phyloP scores from a whole-genome alignment of 2,888 invertebrate species.

The Hypomecis punctinalis region DNA sequence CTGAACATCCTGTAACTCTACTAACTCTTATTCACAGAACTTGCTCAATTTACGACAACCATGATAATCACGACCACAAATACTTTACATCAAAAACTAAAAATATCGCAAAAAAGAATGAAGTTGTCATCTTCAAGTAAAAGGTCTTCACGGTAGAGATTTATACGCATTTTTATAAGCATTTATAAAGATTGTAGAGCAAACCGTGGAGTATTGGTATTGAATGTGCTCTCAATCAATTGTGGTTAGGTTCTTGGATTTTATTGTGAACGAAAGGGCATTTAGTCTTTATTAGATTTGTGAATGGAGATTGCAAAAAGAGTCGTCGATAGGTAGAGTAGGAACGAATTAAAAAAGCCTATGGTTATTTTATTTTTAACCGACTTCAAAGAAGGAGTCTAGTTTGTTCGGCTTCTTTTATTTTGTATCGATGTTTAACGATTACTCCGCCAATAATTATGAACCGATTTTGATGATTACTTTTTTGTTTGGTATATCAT shows the following conservation, averaged over 20 bases:
- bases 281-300: constrained; percentile 3
- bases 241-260: constrained; percentile 33
- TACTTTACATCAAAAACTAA: constrained; percentile 50
- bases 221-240: constrained; percentile 36
- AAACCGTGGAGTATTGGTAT: constrained; percentile 37
- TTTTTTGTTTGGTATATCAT: too few species aligned
- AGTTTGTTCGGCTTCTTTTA: too few species aligned
- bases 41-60: constrained; percentile 69
- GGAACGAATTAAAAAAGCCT: too few species aligned
- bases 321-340: too few species aligned
- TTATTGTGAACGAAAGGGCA: constrained; percentile 25
- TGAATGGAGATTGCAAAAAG: neutral
- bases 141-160: constrained; percentile 42
- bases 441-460: too few species aligned
- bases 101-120: constrained; percentile 40
- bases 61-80: constrained; percentile 75
- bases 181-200: constrained; percentile 41
- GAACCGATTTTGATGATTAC: too few species aligned
- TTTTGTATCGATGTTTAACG: too few species aligned
- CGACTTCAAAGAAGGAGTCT: too few species aligned
- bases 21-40: constrained; percentile 55
- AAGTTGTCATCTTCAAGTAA: constrained; percentile 45
- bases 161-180: constrained; percentile 50
- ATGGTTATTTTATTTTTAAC: too few species aligned
- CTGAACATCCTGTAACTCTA: constrained; percentile 36